phyloP scores from a whole-genome alignment of 2,888 invertebrate genomes.

The Disparrhopalites patrizii region DNA sequence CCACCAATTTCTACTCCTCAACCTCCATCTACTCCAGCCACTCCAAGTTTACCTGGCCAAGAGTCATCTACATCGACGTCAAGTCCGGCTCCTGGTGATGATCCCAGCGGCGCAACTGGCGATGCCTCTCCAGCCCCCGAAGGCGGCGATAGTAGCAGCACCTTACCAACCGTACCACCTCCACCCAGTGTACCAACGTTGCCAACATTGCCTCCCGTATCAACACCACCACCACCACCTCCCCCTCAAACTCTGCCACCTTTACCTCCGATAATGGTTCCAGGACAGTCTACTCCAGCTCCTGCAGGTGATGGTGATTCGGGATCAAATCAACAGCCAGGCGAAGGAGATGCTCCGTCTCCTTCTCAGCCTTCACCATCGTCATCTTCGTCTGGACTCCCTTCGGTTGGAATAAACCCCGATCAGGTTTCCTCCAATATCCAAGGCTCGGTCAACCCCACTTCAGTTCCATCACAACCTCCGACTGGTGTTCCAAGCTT shows the following conservation, averaged over 20 bases:
- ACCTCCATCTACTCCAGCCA: constrained; percentile 2
- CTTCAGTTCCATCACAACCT: neutral
- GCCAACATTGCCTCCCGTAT: neutral
- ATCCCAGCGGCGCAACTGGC: neutral
- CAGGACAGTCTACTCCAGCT: too few relatives aligned
- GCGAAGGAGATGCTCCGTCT: too few relatives aligned
- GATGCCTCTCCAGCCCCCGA: neutral
- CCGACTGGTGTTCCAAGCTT: neutral
- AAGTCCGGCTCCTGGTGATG: constrained; percentile 8
- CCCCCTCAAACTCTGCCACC: neutral
- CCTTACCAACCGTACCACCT: neutral
- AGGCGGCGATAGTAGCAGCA: neutral
- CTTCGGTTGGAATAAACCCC: too few relatives aligned
- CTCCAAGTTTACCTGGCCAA: too few relatives aligned
- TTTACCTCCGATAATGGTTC: neutral
- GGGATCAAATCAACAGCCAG: too few relatives aligned
- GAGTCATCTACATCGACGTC: neutral
- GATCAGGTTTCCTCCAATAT: too few relatives aligned
- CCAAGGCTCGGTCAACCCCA: too few relatives aligned
- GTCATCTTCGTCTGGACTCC: too few relatives aligned
- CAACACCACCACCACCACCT: constrained; percentile 1
- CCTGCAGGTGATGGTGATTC: too few relatives aligned
- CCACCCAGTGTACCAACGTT: neutral
- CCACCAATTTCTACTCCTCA: constrained; percentile 17
- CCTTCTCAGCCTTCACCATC: too few relatives aligned